phyloP scores from a whole-genome alignment of 2,113 vertebrate species.

The Apistogramma diplotaenia region DNA sequence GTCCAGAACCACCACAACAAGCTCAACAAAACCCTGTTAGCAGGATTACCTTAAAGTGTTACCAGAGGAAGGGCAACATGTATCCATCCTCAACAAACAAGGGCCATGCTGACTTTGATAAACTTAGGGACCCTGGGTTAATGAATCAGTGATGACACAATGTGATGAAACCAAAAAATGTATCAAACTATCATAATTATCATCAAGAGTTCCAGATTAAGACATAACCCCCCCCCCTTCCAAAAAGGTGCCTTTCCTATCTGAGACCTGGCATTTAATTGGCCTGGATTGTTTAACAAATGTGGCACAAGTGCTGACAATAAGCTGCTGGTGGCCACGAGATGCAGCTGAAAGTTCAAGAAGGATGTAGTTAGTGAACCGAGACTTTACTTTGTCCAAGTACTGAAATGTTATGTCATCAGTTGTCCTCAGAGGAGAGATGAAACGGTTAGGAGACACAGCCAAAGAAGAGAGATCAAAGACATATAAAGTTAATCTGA shows the following conservation, averaged over 20 bases:
- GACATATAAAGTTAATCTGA: background rate
- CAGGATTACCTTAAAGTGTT: background rate
- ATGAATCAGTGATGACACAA: background rate
- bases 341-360: background rate
- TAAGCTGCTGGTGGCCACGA: background rate
- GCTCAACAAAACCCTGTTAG: background rate
- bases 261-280: background rate
- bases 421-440: background rate
- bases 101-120: no score
- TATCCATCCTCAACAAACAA: no score
- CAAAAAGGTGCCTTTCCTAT: background rate
- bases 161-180: no score
- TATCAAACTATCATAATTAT: background rate
- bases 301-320: background rate
- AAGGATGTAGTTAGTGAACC: background rate
- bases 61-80: no score
- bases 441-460: constrained; percentile 33
- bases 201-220: background rate
- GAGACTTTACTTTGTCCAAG: background rate
- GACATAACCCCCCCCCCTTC: background rate
- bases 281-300: background rate
- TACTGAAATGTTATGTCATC: background rate
- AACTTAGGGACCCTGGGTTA: background rate
- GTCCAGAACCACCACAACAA: background rate
- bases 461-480: constrained; percentile 25